phyloP scores from a whole-genome alignment of 1,140 invertebrate species.

The Ooceraea biroi region DNA sequence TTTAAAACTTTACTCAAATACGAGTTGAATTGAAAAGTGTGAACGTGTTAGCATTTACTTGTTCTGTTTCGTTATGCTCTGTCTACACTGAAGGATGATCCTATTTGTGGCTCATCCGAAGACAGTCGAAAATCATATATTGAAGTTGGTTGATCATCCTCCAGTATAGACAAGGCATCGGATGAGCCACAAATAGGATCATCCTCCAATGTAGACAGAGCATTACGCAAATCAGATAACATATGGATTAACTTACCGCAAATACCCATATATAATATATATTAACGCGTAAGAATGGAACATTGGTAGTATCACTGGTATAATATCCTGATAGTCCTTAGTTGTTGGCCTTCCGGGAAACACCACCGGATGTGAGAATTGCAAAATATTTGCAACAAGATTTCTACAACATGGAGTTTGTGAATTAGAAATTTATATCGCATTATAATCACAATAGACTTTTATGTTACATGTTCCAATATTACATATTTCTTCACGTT shows the following conservation, averaged over 20 bases:
- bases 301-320: conserved; percentile 90
- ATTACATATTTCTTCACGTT: not conserved
- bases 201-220: no score
- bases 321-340: conserved; percentile 87
- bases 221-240: not conserved
- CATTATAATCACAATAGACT: no score
- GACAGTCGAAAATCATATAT: no score
- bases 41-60: not conserved
- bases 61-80: no score
- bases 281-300: conserved; percentile 93
- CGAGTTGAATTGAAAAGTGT: not conserved
- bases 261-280: conserved; percentile 84
- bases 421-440: not conserved
- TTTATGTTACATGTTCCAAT: no score
- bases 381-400: conserved; percentile 86
- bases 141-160: no score
- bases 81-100: no score
- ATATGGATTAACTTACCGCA: conserved; percentile 80
- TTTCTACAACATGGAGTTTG: conserved; percentile 79
- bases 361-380: conserved; percentile 64
- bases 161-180: no score
- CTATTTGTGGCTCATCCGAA: no score
- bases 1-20: not conserved
- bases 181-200: no score
- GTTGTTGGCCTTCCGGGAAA: conserved; percentile 61